Percentiles rank a stretch among this genome's conserved stretches.
phyloP scores from a whole-genome alignment of 2,797 vertebrate species.

The Babyrousa celebensis region DNA sequence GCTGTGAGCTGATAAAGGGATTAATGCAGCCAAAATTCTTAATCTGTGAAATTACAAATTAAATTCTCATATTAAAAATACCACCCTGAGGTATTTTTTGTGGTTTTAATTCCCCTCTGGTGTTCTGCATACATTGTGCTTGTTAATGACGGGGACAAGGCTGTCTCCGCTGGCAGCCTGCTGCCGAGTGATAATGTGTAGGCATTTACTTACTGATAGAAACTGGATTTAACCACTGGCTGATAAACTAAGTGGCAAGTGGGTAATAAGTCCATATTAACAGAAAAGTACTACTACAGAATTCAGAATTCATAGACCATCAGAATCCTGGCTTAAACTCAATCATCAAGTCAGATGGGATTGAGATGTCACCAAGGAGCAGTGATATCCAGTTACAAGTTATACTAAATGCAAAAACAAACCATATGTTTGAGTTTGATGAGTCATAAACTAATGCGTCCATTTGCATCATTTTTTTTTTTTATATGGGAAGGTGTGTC shows the following conservation, averaged over 20 bases:
- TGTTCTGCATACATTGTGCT: conserved; percentile 95
- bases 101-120: conserved; percentile 95
- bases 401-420: conserved; percentile 80
- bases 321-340: conserved; percentile 91
- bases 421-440: conserved; percentile 73
- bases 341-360: conserved; percentile 90
- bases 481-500: conserved; percentile 65
- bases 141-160: conserved; percentile 94
- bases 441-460: conserved; percentile 77
- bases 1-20: conserved; percentile 99
- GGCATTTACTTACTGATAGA: conserved; percentile 94
- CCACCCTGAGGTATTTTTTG: conserved; percentile 96
- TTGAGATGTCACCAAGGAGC: conserved; percentile 91
- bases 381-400: conserved; percentile 86
- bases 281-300: conserved; percentile 91
- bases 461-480: not conserved
- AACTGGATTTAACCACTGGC: conserved; percentile 93
- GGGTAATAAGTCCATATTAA: conserved; percentile 94
- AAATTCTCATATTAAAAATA: conserved; percentile 98
- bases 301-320: conserved; percentile 90
- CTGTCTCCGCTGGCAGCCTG: conserved; percentile 93
- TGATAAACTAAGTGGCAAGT: conserved; percentile 94
- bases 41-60: conserved; percentile 98
- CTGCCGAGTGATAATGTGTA: conserved; percentile 93
- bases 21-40: conserved; percentile 98